phyloP scores from a whole-genome alignment of 2,113 vertebrate genomes.

The Sisor rabdophorus region DNA sequence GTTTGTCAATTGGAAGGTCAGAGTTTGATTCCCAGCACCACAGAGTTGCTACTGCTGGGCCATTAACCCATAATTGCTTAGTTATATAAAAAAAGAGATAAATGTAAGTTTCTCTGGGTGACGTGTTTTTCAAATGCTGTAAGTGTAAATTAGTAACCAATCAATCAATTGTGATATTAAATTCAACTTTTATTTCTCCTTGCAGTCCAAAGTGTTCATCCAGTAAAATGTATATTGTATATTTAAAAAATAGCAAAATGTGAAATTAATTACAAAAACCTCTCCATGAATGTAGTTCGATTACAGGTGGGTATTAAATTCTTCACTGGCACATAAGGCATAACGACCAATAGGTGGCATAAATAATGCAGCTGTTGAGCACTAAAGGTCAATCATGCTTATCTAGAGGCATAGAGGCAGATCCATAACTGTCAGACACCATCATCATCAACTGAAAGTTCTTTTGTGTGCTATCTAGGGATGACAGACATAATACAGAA shows the following conservation, averaged over 20 bases:
- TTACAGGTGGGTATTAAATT: constrained; percentile 47
- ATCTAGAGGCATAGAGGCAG: constrained; percentile 44
- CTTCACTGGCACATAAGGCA: constrained; percentile 37
- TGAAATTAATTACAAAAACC: constrained; percentile 18
- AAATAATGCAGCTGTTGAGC: constrained; percentile 48
- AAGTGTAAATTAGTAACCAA: background rate
- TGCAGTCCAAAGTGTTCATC: background rate
- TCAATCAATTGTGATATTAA: background rate
- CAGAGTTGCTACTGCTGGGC: too few species aligned
- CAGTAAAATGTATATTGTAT: too few species aligned
- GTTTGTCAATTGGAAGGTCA: too few species aligned
- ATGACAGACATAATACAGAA: constrained; percentile 25
- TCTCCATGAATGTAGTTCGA: constrained; percentile 36
- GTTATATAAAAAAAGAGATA: too few species aligned
- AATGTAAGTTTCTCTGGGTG: too few species aligned
- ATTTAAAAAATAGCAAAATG: background rate
- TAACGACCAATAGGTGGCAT: constrained; percentile 46
- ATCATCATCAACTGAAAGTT: constrained; percentile 36
- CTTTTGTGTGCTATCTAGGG: constrained; percentile 33
- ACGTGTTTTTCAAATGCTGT: too few species aligned
- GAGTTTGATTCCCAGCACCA: too few species aligned
- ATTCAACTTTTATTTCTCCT: background rate
- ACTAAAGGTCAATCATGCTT: constrained; percentile 51
- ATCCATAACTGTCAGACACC: constrained; percentile 42
- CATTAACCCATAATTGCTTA: too few species aligned